These are phyloP conservation scores for Drosophila villosipedis DNA, from an alignment of 2,888 invertebrate genomes.

Conservation along the genomic window DNA sequence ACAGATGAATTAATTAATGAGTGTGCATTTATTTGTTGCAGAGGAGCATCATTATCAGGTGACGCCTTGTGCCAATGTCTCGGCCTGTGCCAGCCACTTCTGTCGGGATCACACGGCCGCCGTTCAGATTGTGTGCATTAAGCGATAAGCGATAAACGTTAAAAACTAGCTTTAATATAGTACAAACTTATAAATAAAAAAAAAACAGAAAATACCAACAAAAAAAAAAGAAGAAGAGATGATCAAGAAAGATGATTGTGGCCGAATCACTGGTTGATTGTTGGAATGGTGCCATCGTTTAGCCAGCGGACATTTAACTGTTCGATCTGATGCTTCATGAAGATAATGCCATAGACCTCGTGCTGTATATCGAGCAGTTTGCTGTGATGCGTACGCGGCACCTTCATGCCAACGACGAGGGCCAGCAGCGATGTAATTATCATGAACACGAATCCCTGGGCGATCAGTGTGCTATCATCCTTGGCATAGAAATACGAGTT, in stretches of 20 bases:
- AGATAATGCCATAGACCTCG: constrained; percentile 82
- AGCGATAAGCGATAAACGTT: constrained; percentile 47
- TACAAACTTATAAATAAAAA: not conserved
- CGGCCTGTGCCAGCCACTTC: constrained; percentile 61
- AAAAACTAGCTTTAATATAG: constrained; percentile 37
- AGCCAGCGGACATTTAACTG: constrained; percentile 82
- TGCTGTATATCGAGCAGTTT: constrained; percentile 82
- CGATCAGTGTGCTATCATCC: constrained; percentile 79
- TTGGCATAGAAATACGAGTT: constrained; percentile 82
- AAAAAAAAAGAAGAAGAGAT: not conserved
- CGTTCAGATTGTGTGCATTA: constrained; percentile 67
- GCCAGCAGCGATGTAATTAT: constrained; percentile 80
- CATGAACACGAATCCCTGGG: constrained; percentile 82
- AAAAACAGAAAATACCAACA: not conserved
- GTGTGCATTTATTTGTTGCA: constrained; percentile 25
- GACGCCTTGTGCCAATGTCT: constrained; percentile 68
- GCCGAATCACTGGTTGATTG: constrained; percentile 62
- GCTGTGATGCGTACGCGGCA: constrained; percentile 80
- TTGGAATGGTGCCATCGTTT: constrained; percentile 83
- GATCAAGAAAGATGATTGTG: not conserved
- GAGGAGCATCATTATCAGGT: constrained; percentile 53
- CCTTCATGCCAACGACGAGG: constrained; percentile 81
- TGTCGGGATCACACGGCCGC: constrained; percentile 70
- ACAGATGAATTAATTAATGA: not conserved
- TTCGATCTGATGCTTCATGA: constrained; percentile 83